Evolutionary conservation across 2,797 vertebrate species (phyloP).

Genomic region (Tragopan temminckii): DNA sequence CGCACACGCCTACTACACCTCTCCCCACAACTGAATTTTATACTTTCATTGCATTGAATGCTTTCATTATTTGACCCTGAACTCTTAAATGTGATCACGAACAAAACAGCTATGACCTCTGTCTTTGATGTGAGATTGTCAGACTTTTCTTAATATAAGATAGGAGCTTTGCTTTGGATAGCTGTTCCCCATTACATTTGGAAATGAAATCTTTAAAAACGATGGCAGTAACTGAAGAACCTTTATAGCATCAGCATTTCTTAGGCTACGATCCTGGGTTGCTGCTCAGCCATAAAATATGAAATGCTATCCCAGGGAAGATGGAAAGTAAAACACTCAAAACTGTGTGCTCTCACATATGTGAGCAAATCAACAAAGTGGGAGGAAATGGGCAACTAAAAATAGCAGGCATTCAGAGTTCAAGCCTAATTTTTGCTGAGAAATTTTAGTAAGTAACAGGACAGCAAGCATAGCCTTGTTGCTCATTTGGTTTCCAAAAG

Average conservation of each 20-base stretch:
- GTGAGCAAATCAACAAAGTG: neutral
- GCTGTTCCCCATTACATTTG: neutral
- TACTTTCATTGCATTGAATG: neutral
- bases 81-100: neutral
- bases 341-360: neutral
- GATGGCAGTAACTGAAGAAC: neutral
- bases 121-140: neutral
- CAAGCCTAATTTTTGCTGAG: neutral
- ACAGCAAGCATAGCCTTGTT: neutral
- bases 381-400: neutral
- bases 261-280: neutral
- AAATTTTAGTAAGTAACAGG: neutral
- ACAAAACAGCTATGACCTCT: constrained; percentile 1
- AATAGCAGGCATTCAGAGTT: neutral
- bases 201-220: neutral
- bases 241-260: neutral
- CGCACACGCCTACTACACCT: too few relatives aligned
- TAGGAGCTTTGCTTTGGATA: neutral
- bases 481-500: constrained; percentile 1
- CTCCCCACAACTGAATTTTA: neutral
- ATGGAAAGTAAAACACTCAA: neutral
- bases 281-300: neutral
- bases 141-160: neutral
- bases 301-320: neutral
- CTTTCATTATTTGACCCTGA: constrained; percentile 29